phyloP scores from a whole-genome alignment of 1,140 invertebrate species.

The Procambarus clarkii region DNA sequence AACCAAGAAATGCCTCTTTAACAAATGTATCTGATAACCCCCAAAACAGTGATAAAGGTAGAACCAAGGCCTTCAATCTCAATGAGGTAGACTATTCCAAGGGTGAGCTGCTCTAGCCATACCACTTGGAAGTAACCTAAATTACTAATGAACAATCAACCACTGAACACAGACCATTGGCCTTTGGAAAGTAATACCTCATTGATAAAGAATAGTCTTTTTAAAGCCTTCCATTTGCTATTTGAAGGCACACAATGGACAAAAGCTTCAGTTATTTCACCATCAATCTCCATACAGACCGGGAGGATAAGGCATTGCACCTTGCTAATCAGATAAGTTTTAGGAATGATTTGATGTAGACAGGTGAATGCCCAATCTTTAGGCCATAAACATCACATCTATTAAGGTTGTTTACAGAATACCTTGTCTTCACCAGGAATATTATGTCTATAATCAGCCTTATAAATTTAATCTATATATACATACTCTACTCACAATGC shows the following conservation, averaged over 20 bases:
- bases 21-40: not conserved
- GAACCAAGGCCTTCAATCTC: conserved; percentile 34
- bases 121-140: conserved; percentile 28
- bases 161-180: conserved; percentile 61
- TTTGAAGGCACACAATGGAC: conserved; percentile 68
- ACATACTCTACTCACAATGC: conserved; percentile 63
- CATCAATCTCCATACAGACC: conserved; percentile 30
- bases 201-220: conserved; percentile 43
- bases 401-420: conserved; percentile 43
- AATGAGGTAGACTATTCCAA: conserved; percentile 57
- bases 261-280: conserved; percentile 60
- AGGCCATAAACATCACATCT: conserved; percentile 42
- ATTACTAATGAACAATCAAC: conserved; percentile 64
- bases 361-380: conserved; percentile 30
- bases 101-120: conserved; percentile 45
- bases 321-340: conserved; percentile 51
- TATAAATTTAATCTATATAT: conserved; percentile 61
- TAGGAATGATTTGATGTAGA: conserved; percentile 64
- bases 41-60: conserved; percentile 14
- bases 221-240: conserved; percentile 57
- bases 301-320: conserved; percentile 7
- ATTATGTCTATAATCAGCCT: conserved; percentile 55
- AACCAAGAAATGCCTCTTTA: not conserved
- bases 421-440: conserved; percentile 47
- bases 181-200: conserved; percentile 65